phyloP scores from a whole-genome alignment of 2,113 vertebrate genomes.

The Peromyscus polionotus region DNA sequence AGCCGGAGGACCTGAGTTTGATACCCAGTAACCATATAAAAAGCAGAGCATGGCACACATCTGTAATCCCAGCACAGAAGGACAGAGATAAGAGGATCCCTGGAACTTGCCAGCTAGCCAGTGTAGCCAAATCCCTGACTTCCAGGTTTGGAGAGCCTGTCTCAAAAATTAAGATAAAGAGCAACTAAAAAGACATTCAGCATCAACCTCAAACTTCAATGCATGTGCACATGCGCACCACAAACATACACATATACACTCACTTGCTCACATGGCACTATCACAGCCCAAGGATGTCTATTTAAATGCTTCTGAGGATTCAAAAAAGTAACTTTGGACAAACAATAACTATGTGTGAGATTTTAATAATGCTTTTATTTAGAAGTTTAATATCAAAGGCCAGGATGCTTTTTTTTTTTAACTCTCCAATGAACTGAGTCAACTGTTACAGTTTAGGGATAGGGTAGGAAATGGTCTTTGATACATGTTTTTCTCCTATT shows the following conservation, averaged over 20 bases:
- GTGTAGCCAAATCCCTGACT: not conserved
- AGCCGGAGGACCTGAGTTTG: not conserved
- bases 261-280: not conserved
- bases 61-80: not conserved
- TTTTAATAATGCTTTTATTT: conserved; percentile 82
- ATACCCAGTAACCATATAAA: not conserved
- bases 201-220: not conserved
- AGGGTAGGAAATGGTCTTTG: conserved; percentile 66
- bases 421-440: conserved; percentile 26
- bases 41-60: not conserved
- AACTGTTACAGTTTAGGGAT: conserved; percentile 58
- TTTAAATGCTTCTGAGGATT: conserved; percentile 64
- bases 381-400: conserved; percentile 76
- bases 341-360: conserved; percentile 66
- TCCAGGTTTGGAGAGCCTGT: not conserved
- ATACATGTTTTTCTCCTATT: conserved; percentile 48
- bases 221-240: not conserved
- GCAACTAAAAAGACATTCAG: not conserved
- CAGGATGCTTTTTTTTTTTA: not conserved
- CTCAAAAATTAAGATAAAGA: not conserved
- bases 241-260: not conserved
- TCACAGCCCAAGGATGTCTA: conserved; percentile 69
- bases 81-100: not conserved
- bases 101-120: not conserved
- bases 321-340: conserved; percentile 59